Base-by-base conservation (phyloP, 2,888 invertebrate species). In the Scaptomyza reducta region DNA sequence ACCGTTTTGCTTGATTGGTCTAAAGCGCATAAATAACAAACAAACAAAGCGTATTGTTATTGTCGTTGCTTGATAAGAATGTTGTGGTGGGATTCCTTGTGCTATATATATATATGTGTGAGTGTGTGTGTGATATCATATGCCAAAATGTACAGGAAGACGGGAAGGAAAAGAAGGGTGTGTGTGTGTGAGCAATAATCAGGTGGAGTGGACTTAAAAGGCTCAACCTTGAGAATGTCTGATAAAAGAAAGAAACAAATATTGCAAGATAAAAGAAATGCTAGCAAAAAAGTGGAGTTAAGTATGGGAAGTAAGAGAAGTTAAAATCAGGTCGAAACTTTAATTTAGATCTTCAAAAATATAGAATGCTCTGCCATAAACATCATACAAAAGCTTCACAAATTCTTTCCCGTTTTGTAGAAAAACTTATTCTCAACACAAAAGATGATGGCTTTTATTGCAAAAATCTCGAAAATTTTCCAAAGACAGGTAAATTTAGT, bases 1-100 rank as follows among this genome's bases (percentile, higher is more conserved):
- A 85, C 69, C 86, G 86, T 79, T 87, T 87, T 87, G 88, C 86
- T 82, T 82, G 82, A 87, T 87, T 87, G 84, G 64, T 75, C 78
- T 84, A 80, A 87, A 75, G 85, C 87, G 62, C 70, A 87, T 85
- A 82, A 87, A 82, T 87, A 77, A 75, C 70, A 75, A 81, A 84
- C 70, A 81, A 81, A 81, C 81, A 87, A 87, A 69, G 38, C 58
- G 27, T 60, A 42, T 63, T 71, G 27, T 68, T 72, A 13, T 33
- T 67, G 22, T 25, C 51, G 47, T 40, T 49, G 49, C 27, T 45
- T 71, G 73, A 74, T 74, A 74, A 74, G 59, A 42, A 11, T 29
- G 61, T 25, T 9, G 14, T 9, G 2, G 14, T n/a, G 38, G 47
- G 50, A 38, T 56, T 46, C 41, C 58, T 50, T 67, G 42, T 59